Conservation (phyloP, 2,113 vertebrate species). For the Gasterosteus nipponicus region DNA sequence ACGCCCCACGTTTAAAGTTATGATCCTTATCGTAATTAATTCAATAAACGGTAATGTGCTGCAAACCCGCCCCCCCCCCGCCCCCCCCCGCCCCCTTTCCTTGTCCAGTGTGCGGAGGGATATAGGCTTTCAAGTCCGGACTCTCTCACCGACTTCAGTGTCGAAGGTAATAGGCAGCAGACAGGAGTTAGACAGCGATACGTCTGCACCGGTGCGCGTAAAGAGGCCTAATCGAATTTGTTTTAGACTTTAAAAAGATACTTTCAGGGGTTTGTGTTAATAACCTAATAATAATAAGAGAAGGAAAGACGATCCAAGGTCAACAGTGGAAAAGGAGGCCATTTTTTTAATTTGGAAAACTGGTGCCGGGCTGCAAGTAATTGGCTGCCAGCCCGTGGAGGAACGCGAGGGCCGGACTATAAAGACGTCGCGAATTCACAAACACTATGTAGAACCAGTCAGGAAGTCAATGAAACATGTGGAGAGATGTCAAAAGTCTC, state of each 20-base stretch:
- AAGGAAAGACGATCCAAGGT: constrained; percentile 78
- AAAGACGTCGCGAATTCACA: not conserved
- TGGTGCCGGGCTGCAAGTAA: constrained; percentile 60
- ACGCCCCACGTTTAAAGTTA: constrained; percentile 96
- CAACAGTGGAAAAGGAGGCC: constrained; percentile 72
- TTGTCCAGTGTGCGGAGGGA: constrained; percentile 57
- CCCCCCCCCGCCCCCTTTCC: constrained; percentile 79
- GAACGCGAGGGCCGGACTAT: constrained; percentile 34
- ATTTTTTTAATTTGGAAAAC: constrained; percentile 76
- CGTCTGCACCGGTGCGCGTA: constrained; percentile 75
- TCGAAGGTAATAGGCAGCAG: constrained; percentile 95
- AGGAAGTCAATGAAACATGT: not conserved
- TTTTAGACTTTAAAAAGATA: constrained; percentile 84
- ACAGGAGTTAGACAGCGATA: constrained; percentile 83
- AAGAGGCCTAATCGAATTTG: constrained; percentile 83
- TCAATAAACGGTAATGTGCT: constrained; percentile 99
- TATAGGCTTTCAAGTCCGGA: constrained; percentile 89
- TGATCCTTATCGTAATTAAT: constrained; percentile 99
- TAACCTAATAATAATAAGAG: constrained; percentile 82
- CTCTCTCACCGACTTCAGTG: constrained; percentile 89
- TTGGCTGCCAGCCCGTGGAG: constrained; percentile 71
- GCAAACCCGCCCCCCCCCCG: constrained; percentile 88
- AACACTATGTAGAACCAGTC: not conserved
- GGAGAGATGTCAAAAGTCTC: too few species aligned
- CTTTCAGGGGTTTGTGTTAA: constrained; percentile 80